These are phyloP conservation scores for Leptinotarsa lineolata DNA, from an alignment of 1,140 invertebrate genomes.

Conservation along the genomic window DNA sequence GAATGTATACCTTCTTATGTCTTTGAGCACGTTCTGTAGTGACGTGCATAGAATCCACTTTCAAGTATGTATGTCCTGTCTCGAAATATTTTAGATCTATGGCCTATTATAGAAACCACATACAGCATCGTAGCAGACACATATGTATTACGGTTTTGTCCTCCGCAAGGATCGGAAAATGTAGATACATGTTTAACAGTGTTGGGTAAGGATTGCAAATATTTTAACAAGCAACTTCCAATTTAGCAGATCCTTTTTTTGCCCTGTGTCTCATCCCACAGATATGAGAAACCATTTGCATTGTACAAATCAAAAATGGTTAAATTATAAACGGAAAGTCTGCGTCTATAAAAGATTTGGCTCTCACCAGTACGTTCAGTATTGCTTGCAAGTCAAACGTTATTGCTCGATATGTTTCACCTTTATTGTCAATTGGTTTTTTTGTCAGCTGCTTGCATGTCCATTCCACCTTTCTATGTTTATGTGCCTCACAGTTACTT, in stretches of 20 bases:
- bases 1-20: not conserved
- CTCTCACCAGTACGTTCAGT: not conserved
- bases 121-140: not conserved
- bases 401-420: not conserved
- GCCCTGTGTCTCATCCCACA: not conserved
- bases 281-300: not conserved
- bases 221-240: not conserved
- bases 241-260: constrained; percentile 7
- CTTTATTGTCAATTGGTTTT: not conserved
- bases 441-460: not conserved
- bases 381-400: not conserved
- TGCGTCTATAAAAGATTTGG: not conserved
- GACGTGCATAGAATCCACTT: constrained; percentile 12
- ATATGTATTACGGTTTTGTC: constrained; percentile 4
- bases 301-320: not conserved
- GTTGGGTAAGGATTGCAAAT: constrained; percentile 2
- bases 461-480: not conserved
- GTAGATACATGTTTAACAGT: not conserved
- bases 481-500: not conserved
- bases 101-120: not conserved
- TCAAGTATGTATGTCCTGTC: not conserved
- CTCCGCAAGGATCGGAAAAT: constrained; percentile 2
- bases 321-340: not conserved
- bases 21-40: constrained; percentile 4
- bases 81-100: constrained; percentile 6